phyloP scores from a whole-genome alignment of 2,113 vertebrate species.

The Lagopus leucura region DNA sequence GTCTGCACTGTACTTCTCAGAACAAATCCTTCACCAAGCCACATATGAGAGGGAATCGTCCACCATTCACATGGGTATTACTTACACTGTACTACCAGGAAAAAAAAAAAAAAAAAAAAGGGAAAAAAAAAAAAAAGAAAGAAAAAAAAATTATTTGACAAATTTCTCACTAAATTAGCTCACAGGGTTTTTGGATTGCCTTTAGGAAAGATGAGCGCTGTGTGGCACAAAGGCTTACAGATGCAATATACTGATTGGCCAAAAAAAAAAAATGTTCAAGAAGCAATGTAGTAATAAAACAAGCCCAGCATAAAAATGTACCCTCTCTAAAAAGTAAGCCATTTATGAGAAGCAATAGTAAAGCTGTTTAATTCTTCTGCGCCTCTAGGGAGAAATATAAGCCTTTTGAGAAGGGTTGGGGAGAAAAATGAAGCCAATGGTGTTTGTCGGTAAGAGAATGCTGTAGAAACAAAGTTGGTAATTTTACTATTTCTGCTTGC shows the following conservation, averaged over 20 bases:
- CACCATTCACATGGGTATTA: slow-evolving; percentile 65
- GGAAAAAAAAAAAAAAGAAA: slow-evolving; percentile 70
- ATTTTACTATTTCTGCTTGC: slow-evolving; percentile 69
- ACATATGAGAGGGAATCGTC: slow-evolving; percentile 46
- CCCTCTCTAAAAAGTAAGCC: slow-evolving; percentile 68
- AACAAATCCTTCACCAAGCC: background rate
- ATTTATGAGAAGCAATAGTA: slow-evolving; percentile 75
- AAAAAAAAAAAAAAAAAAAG: slow-evolving; percentile 70
- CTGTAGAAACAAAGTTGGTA: slow-evolving; percentile 71
- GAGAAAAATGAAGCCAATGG: slow-evolving; percentile 66
- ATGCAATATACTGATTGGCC: slow-evolving; percentile 54
- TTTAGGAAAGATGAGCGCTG: slow-evolving; percentile 63
- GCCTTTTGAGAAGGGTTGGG: slow-evolving; percentile 71
- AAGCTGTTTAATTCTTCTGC: slow-evolving; percentile 71
- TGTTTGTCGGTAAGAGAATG: slow-evolving; percentile 71
- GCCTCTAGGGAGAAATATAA: slow-evolving; percentile 75
- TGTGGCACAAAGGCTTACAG: slow-evolving; percentile 67
- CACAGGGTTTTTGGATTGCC: slow-evolving; percentile 59
- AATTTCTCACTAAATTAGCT: slow-evolving; percentile 77
- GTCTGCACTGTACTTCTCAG: background rate
- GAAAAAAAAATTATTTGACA: slow-evolving; percentile 78
- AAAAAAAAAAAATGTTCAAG: slow-evolving; percentile 12
- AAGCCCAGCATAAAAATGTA: slow-evolving; percentile 64
- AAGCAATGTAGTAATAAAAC: slow-evolving; percentile 55
- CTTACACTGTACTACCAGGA: slow-evolving; percentile 57